These are phyloP conservation scores for Acanthornis magna DNA, from an alignment of 2,797 vertebrate species.

Conservation along the genomic window DNA sequence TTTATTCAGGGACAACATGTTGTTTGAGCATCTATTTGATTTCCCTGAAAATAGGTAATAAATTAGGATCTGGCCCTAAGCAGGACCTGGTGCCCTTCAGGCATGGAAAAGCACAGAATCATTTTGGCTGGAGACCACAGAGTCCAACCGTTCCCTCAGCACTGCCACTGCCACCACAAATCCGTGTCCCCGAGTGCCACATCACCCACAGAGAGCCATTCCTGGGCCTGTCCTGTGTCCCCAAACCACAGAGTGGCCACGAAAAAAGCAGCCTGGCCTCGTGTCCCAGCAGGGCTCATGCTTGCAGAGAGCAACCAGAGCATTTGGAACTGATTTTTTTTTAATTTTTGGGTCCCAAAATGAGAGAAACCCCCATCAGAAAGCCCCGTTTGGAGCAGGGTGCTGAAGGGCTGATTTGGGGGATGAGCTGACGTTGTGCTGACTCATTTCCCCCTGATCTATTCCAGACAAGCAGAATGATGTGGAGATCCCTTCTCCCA, in stretches of 20 bases:
- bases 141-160: background rate
- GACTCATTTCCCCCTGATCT: background rate
- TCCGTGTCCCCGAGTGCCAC: background rate
- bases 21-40: background rate
- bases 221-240: background rate
- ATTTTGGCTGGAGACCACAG: accelerated
- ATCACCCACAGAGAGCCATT: background rate
- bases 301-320: background rate
- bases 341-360: background rate
- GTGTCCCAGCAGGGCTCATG: too few species aligned
- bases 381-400: background rate
- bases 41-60: background rate
- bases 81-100: background rate
- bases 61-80: background rate
- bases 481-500: conserved; percentile 92
- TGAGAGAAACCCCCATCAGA: background rate
- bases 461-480: conserved; percentile 95
- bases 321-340: background rate
- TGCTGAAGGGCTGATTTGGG: background rate
- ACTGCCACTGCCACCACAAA: background rate
- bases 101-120: background rate
- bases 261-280: background rate
- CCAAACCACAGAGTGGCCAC: background rate
- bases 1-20: background rate
- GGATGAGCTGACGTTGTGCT: accelerated